Evolutionary conservation across 2,797 vertebrate genomes (phyloP).

Genomic region (Arnoldichthys spilopterus): DNA sequence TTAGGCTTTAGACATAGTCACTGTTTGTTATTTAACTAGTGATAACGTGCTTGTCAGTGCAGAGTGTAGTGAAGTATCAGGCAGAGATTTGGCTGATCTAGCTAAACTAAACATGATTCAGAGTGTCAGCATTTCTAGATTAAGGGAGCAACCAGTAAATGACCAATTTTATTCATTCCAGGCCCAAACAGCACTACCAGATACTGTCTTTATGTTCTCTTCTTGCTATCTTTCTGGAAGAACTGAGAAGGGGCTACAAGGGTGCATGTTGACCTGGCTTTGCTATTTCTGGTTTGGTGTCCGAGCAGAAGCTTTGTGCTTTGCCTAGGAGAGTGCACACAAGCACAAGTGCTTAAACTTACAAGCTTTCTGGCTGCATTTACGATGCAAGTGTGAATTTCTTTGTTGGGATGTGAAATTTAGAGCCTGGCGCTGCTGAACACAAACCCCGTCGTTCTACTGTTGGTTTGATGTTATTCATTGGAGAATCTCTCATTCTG

Average conservation of each 20-base stretch:
- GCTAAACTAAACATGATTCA: too few species aligned
- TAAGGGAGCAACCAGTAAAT: too few species aligned
- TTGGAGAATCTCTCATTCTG: background rate
- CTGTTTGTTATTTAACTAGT: background rate
- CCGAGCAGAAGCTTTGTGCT: constrained; percentile 30
- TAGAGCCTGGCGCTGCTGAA: constrained; percentile 20
- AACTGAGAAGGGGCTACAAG: background rate
- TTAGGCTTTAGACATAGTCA: background rate
- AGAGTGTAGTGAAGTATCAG: too few species aligned
- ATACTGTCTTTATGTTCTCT: background rate
- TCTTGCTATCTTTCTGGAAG: background rate
- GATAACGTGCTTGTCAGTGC: too few species aligned
- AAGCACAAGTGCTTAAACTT: background rate
- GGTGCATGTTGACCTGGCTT: constrained; percentile 40
- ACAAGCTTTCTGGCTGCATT: constrained; percentile 23
- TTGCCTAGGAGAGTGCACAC: background rate
- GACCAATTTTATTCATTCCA: background rate
- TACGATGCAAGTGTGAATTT: constrained; percentile 50
- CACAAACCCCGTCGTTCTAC: background rate
- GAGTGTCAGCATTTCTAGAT: background rate
- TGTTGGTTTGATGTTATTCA: background rate
- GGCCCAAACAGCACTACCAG: background rate
- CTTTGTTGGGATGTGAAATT: constrained; percentile 48
- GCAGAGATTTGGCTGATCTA: too few species aligned
- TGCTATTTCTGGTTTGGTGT: constrained; percentile 49